Base-by-base conservation (phyloP, 2,113 vertebrate genomes). In the Elgaria multicarinata region DNA sequence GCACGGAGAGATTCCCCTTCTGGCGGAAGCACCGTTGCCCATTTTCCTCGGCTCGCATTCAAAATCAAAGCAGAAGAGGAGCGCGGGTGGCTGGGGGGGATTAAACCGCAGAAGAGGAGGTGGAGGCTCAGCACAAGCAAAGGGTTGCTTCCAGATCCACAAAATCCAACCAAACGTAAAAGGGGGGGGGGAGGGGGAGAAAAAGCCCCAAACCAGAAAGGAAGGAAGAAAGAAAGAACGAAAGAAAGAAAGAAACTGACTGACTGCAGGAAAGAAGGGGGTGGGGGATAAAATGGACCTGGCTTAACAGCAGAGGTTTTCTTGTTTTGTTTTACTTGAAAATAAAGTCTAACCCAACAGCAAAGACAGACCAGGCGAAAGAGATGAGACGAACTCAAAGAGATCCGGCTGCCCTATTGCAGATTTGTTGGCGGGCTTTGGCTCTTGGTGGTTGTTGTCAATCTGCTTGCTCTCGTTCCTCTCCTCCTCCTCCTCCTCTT, bases 11-110 rank as follows among this genome's bases (percentile, higher is more conserved):
- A 94, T 95, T 96, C 96, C 97, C 97, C 97, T 97, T 98, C 97
- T 97, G 96, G 96, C 96, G 96, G 97, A 98, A 96, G 97, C 97
- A 94, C 97, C 97, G 97, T 96, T 98, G 98, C 98, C 98, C 99
- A 99, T 99, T 97, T 98, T 98, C 96, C 97, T 97, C 96, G 93
- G 96, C 94, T 97, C 92, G 95, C 98, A 97, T 98, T 98, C 98
- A 94, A 95, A 98, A 97, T 97, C 97, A 98, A 98, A 97, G 93
- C 94, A 93, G 62, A 55, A 88, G 87, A 79, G 93, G 90, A 94
- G 77, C 69, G 90, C n/a, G 92, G 92, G 97, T 98, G 96, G 28
- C 64, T 13, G 44, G 44, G 44, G 3, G 69, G 84, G 50, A 62
- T 76, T 46, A 83, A 81, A 58, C 53, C 58, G 67, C 12, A 9